A percentile compares a stretch with the other conserved stretches of the same genome.
Conservation (phyloP, 2,113 vertebrate genomes). For the Pampusana beccarii region DNA sequence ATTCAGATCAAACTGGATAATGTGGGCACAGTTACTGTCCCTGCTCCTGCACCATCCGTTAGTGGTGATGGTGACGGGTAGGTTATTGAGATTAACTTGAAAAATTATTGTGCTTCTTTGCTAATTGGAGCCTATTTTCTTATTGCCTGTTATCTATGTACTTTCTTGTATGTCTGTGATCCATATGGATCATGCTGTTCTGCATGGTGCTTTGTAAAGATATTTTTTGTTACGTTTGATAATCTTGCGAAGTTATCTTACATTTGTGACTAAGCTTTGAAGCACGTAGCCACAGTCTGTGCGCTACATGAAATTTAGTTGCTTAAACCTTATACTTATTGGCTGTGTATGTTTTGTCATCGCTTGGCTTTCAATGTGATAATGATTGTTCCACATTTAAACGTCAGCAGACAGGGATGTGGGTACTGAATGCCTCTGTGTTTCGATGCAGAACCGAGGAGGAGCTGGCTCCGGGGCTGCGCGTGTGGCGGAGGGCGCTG, state of each 20-base stretch:
- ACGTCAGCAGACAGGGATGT: conserved; percentile 51
- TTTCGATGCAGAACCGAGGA: conserved; percentile 88
- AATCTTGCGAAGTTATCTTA: conserved; percentile 81
- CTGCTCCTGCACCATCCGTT: conserved; percentile 99
- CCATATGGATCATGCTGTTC: conserved; percentile 79
- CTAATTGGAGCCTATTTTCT: conserved; percentile 91
- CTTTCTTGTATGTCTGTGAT: conserved; percentile 85
- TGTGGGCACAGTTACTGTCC: conserved; percentile 99
- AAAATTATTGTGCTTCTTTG: conserved; percentile 89
- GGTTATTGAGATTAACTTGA: conserved; percentile 96
- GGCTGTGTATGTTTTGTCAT: conserved; percentile 86
- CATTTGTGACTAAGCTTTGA: conserved; percentile 84
- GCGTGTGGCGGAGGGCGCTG: conserved; percentile 95
- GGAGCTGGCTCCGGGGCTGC: conserved; percentile 97
- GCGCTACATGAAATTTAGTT: conserved; percentile 86
- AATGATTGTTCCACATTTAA: conserved; percentile 77
- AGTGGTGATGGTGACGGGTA: conserved; percentile 99
- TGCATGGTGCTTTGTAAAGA: conserved; percentile 86
- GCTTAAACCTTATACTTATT: conserved; percentile 84
- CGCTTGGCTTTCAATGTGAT: conserved; percentile 86
- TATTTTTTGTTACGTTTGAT: conserved; percentile 80
- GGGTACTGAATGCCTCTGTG: conserved; percentile 73
- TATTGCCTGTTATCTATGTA: conserved; percentile 88
- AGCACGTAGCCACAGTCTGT: conserved; percentile 84
- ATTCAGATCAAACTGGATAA: conserved; percentile 99